phyloP scores from a whole-genome alignment of 1,140 invertebrate species.

The Periplaneta americana region DNA sequence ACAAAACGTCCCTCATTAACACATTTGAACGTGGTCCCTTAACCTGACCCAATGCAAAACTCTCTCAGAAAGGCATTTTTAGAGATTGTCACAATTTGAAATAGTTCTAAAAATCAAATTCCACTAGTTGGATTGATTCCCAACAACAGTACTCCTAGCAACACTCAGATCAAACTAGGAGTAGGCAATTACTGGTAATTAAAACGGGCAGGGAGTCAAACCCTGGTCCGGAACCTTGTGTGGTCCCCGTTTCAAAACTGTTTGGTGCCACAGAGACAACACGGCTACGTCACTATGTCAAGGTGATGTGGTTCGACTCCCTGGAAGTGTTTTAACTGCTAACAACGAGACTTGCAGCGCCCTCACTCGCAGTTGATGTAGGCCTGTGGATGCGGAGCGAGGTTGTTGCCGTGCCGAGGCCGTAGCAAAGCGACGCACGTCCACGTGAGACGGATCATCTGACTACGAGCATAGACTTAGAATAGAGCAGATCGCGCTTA shows the following conservation, averaged over 20 bases:
- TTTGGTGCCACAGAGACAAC: too few relatives aligned
- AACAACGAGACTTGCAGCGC: neutral
- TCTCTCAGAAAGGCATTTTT: neutral
- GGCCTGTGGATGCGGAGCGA: too few relatives aligned
- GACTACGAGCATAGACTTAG: too few relatives aligned
- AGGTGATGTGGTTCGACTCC: neutral
- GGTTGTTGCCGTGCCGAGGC: too few relatives aligned
- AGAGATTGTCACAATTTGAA: neutral
- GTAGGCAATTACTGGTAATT: neutral
- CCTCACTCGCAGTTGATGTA: neutral
- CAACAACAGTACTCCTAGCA: neutral
- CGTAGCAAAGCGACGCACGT: too few relatives aligned
- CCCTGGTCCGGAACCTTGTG: neutral
- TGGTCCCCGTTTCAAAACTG: too few relatives aligned
- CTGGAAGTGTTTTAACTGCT: neutral
- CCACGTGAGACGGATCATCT: neutral
- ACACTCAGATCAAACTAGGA: neutral
- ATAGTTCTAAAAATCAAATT: neutral
- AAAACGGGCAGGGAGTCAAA: neutral
- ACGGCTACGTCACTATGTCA: too few relatives aligned
- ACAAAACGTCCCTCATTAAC: too few relatives aligned
- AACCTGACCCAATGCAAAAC: neutral
- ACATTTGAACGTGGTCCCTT: neutral
- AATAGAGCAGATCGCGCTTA: too few relatives aligned
- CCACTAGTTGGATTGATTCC: neutral